Evolutionary conservation across 1,140 invertebrate genomes (phyloP).

Genomic region (Habropoda laboriosa): DNA sequence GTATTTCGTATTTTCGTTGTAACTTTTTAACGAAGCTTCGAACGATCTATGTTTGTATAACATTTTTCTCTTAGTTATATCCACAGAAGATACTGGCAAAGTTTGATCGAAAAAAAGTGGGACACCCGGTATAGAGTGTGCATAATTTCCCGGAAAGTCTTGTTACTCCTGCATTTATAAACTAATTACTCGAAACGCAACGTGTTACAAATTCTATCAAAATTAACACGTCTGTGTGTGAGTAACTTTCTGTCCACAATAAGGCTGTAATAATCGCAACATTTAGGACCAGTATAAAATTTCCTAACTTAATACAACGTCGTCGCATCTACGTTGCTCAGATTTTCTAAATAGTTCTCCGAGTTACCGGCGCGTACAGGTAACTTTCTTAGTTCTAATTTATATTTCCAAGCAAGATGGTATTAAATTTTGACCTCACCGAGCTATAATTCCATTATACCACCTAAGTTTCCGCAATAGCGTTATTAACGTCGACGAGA

Average conservation of each 20-base stretch:
- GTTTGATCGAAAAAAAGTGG: too few relatives aligned
- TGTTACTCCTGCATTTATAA: background rate
- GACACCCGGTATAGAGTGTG: too few relatives aligned
- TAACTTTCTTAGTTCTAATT: slow-evolving; percentile 31
- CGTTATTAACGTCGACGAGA: slow-evolving; percentile 15
- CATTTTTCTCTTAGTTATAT: too few relatives aligned
- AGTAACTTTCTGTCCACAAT: background rate
- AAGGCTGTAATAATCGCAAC: background rate
- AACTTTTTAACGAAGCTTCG: too few relatives aligned
- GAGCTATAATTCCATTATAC: slow-evolving; percentile 32
- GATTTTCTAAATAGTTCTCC: slow-evolving; percentile 21
- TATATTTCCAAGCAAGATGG: slow-evolving; percentile 23
- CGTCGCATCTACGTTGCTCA: background rate
- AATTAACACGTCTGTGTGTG: background rate
- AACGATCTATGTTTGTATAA: too few relatives aligned
- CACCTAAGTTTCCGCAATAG: background rate
- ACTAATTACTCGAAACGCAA: background rate
- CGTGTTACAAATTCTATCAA: background rate
- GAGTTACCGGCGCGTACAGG: background rate
- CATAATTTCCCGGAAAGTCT: background rate
- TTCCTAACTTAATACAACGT: slow-evolving; percentile 11
- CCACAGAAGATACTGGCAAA: too few relatives aligned
- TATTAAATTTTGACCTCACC: slow-evolving; percentile 15
- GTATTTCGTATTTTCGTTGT: too few relatives aligned
- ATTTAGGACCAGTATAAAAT: background rate